Evolutionary conservation across 2,888 invertebrate species (phyloP), one percentile per base, ranked within the genome.

Genomic region (Marasmarcha lunaedactyla): DNA sequence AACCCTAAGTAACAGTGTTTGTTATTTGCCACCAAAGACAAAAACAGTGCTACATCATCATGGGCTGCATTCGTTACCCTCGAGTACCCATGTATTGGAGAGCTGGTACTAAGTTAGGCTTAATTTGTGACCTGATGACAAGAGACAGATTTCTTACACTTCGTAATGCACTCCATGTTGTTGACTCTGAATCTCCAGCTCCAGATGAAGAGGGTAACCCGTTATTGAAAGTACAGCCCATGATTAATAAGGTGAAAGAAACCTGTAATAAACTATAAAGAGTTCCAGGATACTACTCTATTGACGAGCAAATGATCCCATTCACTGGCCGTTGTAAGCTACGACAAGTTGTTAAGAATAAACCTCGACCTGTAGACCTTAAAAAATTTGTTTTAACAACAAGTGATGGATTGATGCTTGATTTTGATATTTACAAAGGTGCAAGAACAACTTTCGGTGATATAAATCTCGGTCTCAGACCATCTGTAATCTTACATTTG

Each of bases 161-260:
- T 3, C 38, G 38, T 9, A 35, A 35, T n/a, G 36, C 15, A 11
- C 15, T 38, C 5, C 38, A 38, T 14, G 33, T 38, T 12, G 38
- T 38, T 5, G 38, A 38, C 12, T 15, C 33, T 5, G 38, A 38
- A 11, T 15, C n/a, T 25, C 38, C 38, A 15, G 11, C 20, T 6
- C 12, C 20, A 25, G 12, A 27, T 10, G 15, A 37, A 1, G 37
- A 25, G 26, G 27, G 5, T 33, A 44, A 43, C 27, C 37, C 33
- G 9, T 25, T 49, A 12, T 52, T 47, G 48, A 46, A 46, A 20
- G 46, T 48, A n/a, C 49, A 49, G 35, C 50, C 49, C 6, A 42
- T 49, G 15, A 43, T 51, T 7, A 41, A 50, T 30, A 25, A 39
- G 2, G 46, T 49, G 12, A 35, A 44, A 39, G 38, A 44, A 20